Evolutionary conservation across 2,113 vertebrate genomes (phyloP).

Genomic region (Mohoua ochrocephala): DNA sequence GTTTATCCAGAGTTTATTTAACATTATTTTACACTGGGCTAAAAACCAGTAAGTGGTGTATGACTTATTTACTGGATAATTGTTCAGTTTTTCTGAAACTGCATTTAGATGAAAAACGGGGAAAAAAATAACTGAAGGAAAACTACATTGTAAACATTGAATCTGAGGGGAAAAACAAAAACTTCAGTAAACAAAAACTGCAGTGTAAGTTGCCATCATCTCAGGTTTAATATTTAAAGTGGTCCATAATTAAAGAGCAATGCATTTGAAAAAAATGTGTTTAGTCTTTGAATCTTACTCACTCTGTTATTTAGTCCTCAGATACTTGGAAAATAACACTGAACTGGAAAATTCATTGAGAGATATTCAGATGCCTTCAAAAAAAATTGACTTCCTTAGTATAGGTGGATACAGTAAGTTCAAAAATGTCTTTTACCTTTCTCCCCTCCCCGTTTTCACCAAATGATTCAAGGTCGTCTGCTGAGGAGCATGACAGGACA

Average conservation of each 20-base stretch:
- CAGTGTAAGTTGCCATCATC: not conserved
- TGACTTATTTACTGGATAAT: not conserved
- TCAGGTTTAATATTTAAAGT: not conserved
- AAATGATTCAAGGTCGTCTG: not conserved
- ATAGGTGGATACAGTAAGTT: conserved; percentile 82
- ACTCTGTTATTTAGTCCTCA: conserved; percentile 70
- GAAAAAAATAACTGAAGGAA: not conserved
- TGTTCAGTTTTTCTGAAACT: not conserved
- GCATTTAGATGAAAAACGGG: not conserved
- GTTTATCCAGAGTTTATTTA: not conserved
- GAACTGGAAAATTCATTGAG: conserved; percentile 75
- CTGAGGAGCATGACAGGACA: not conserved
- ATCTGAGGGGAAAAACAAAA: not conserved
- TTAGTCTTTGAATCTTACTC: not conserved
- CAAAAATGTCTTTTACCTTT: not conserved
- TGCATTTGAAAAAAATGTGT: not conserved
- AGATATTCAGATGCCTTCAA: conserved; percentile 86
- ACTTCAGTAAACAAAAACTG: not conserved
- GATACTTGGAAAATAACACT: conserved; percentile 84
- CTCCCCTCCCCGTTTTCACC: not conserved
- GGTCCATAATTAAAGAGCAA: not conserved
- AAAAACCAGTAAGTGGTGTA: not conserved
- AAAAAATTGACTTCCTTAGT: conserved; percentile 67
- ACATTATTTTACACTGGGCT: not conserved
- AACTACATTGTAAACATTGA: not conserved